Percentiles rank a stretch among this genome's conserved stretches.
Conservation (phyloP, 2,113 vertebrate genomes). For the Antidorcas marsupialis region DNA sequence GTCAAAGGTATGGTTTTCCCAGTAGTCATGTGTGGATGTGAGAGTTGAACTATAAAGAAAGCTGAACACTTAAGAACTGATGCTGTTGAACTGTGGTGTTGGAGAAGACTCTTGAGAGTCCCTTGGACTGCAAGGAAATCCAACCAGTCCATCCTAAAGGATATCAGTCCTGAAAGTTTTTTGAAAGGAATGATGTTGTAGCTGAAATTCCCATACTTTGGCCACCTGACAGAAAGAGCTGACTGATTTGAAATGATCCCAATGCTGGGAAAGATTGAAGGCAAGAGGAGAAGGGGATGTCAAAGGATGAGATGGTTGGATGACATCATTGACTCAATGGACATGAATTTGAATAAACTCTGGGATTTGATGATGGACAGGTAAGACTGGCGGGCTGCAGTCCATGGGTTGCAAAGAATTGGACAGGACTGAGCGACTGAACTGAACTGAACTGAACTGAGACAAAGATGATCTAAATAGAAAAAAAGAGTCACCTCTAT, state of each 20-base stretch:
- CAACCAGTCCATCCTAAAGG: neutral
- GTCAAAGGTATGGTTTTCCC: neutral
- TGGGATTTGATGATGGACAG: neutral
- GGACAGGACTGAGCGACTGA: accelerated
- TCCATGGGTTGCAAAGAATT: neutral
- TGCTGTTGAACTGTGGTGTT: neutral
- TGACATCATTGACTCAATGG: neutral
- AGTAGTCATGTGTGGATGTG: neutral
- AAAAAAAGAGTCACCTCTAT: neutral
- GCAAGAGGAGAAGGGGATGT: neutral
- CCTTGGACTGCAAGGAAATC: neutral
- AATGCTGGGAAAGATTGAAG: neutral
- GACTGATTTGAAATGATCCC: neutral
- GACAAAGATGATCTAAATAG: neutral
- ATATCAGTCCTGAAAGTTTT: neutral
- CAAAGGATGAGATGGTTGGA: neutral
- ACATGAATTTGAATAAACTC: neutral
- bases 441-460: neutral
- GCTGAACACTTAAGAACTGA: neutral
- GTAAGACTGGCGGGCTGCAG: accelerated
- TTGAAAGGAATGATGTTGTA: neutral
- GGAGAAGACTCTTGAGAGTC: neutral
- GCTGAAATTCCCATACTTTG: neutral
- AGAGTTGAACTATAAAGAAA: neutral
- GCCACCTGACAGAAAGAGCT: neutral